phyloP scores from a whole-genome alignment of 2,113 vertebrate genomes.

The Bucco capensis region DNA sequence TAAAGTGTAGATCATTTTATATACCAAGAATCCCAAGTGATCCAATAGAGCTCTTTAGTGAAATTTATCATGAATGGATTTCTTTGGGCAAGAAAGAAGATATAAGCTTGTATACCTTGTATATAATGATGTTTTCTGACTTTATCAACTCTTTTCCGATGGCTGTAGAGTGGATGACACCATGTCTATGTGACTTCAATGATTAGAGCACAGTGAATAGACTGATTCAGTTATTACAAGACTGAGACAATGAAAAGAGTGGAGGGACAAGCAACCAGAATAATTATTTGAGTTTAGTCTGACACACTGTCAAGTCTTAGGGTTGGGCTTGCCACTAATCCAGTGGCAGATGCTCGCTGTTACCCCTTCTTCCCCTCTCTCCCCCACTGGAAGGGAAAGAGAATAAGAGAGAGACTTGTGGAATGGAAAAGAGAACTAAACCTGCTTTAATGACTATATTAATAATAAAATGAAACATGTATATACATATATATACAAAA shows the following conservation, averaged over 20 bases:
- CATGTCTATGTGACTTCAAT: background rate
- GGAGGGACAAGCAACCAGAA: background rate
- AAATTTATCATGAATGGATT: background rate
- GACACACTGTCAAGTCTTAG: no score
- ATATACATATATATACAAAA: no score
- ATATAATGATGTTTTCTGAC: background rate
- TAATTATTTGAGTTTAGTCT: background rate
- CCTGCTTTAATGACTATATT: no score
- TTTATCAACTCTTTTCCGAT: background rate
- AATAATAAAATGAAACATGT: no score
- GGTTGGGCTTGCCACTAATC: no score
- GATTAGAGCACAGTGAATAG: background rate
- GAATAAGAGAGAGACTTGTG: no score
- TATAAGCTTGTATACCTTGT: background rate
- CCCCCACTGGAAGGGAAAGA: no score
- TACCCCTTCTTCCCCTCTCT: no score
- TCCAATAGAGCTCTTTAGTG: background rate
- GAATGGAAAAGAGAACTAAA: no score
- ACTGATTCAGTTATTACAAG: background rate
- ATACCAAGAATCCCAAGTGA: background rate
- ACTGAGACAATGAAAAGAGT: background rate
- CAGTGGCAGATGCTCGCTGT: no score
- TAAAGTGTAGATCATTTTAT: background rate
- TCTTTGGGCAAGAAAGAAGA: background rate
- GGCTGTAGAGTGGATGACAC: background rate